A percentile compares a stretch with the other conserved stretches of the same genome.
Evolutionary conservation across 1,140 invertebrate genomes (phyloP).

Genomic region (Drosophila tani): DNA sequence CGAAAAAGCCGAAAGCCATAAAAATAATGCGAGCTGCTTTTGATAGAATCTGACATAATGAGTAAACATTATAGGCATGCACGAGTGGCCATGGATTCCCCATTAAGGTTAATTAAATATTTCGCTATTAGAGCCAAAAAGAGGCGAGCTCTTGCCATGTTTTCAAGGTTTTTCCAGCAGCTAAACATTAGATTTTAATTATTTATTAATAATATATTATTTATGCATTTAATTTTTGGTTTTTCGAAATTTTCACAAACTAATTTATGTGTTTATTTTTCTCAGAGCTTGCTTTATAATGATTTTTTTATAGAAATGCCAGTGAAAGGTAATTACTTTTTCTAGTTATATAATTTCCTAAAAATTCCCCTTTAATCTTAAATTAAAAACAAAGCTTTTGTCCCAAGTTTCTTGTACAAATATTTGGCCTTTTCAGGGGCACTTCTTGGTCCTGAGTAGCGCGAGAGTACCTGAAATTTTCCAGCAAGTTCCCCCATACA

Average conservation of each 20-base stretch:
- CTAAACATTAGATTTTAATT: no score
- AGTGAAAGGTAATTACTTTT: no score
- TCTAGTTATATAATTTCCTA: no score
- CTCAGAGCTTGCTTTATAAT: no score
- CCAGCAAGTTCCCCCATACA: neutral
- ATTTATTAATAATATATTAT: neutral
- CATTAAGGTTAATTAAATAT: conserved; percentile 8
- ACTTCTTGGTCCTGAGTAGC: conserved; percentile 4
- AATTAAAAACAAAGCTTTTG: neutral
- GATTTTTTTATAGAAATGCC: no score
- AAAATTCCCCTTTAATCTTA: neutral
- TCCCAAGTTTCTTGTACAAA: neutral
- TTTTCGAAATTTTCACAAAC: no score
- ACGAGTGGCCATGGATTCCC: neutral
- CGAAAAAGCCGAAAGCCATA: neutral
- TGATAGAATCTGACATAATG: conserved; percentile 42
- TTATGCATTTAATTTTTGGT: neutral
- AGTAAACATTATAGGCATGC: conserved; percentile 17
- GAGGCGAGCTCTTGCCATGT: no score
- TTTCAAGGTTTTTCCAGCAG: no score
- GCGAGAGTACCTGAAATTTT: conserved; percentile 6
- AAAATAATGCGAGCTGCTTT: conserved; percentile 15
- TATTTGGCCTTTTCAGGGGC: neutral
- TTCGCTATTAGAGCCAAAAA: no score
- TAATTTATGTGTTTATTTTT: no score